Evolutionary conservation across 2,888 invertebrate genomes (phyloP).

Genomic region (Heliconius erato): DNA sequence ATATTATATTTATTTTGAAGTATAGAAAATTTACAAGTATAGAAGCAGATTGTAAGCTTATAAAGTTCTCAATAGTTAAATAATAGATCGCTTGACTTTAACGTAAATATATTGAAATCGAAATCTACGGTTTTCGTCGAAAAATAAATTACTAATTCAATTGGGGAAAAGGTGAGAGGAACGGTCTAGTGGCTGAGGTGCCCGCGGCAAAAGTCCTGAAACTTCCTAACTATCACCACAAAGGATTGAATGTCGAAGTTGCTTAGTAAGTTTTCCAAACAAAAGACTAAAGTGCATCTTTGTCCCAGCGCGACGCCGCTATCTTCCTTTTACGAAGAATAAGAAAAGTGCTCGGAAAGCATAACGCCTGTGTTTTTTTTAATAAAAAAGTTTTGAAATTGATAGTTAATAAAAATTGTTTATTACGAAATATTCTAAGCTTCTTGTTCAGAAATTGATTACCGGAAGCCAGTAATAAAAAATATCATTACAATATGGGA

Average conservation of each 20-base stretch:
- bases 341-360: constrained; percentile 41
- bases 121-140: background rate
- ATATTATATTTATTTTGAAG: too few relatives aligned
- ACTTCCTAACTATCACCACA: constrained; percentile 78
- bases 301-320: constrained; percentile 48
- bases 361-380: constrained; percentile 27
- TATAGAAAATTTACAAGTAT: too few relatives aligned
- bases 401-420: background rate
- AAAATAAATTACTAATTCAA: constrained; percentile 38
- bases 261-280: constrained; percentile 76
- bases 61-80: background rate
- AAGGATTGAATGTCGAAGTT: constrained; percentile 82
- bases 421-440: background rate
- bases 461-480: background rate
- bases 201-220: constrained; percentile 53
- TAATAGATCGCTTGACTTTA: background rate
- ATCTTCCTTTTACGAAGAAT: constrained; percentile 41
- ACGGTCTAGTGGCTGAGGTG: constrained; percentile 32
- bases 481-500: background rate
- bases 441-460: background rate
- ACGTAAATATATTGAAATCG: background rate
- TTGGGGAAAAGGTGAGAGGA: constrained; percentile 47
- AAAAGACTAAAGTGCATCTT: constrained; percentile 74
- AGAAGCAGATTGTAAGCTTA: background rate
- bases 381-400: constrained; percentile 1